Base-by-base conservation (phyloP, 2,797 vertebrate species). In the Zenarchopterus dispar region DNA sequence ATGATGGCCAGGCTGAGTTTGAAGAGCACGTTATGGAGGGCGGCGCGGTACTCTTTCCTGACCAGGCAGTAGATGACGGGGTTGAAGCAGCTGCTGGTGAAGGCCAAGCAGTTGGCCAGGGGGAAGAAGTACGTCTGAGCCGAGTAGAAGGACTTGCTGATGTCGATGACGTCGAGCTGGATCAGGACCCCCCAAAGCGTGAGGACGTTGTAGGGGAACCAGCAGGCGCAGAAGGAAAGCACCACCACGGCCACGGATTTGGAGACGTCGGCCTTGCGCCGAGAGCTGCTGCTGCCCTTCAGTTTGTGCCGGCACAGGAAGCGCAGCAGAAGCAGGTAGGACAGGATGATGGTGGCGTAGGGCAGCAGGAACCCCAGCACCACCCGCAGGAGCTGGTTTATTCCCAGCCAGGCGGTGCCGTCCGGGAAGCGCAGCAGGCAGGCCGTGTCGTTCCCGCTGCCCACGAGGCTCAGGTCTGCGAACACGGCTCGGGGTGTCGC, bases 81-180 rank as follows among this genome's bases (percentile, higher is more conserved):
- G 81, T 95, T 95, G 56, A 95, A 90, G 81, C 94, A 95, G 78
- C 92, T 94, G 81, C 93, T 95, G 77, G 89, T 82, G 46, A 95
- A 94, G 0, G 94, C 94, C 78, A 96, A 69, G 76, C 93, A 94
- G 63, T 93, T 90, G 9, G 93, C 93, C 41, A 95, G 69, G 0
- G 94, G 94, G 69, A 92, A 95, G 26, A 94, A 77, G 10, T 92
- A 94, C 0, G 89, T 93, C 4, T 95, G 94, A 58, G 89, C 81
- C 7, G 53, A 70, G 19, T 89, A 91, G 79, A 90, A 95, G 0
- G 92, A 89, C 0, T 56, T 47, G 49, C 89, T 89, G 81, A 91
- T 89, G 10, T 90, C 86, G 4, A 90, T 56, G 0, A 93, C 67
- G 67, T 93, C 88, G 0, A 93, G 85, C 13, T 94, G 94, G 47